Base-by-base conservation (phyloP, 30 jellyfish, hydroid and myxozoan species). In the Cassiopea xamachana region DNA sequence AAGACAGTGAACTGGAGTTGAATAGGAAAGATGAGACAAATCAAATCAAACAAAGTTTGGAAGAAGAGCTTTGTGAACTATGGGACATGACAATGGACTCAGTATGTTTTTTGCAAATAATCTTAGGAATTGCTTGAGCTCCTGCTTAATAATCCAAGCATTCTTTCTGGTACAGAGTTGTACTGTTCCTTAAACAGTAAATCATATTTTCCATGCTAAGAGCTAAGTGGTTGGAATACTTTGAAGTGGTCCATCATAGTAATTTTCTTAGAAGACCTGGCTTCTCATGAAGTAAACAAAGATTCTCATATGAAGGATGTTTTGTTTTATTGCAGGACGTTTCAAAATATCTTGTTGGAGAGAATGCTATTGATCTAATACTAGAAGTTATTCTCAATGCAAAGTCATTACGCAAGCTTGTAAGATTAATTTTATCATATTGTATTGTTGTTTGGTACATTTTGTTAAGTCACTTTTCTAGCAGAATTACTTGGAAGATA, bases 21-120 rank as follows among this genome's bases (percentile, higher is more conserved):
- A 5, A 71, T 12, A 71, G 50, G 50, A 71, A n/a, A 19, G 55
- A 16, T 43, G 51, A 71, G 27, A 6, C 43, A 4, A 64, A 74
- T n/a, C 90, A 67, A 45, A 64, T 84, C 50, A 87, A 79, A 60
- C 69, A 78, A n/a, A 83, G 39, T 2, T 58, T 84, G 77, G 97
- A 91, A 39, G 73, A 84, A 58, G 92, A 91, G 76, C 86, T 91
- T 0, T 91, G 97, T 78, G 97, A 91, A 73, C 80, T 91, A 1
- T 91, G 97, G 97, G 97, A 91, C 84, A 91, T 91, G 97, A 91
- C 97, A n/a, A 91, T 85, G 92, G 92, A 91, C 82, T 43, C 91
- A 17, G 97, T 91, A 72, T 49, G 97, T 82, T 17, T 12, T 17
- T 69, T 39, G 2, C 60, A 43, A 18, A 18, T 55, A 55, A 10